Evolutionary conservation across 2,797 vertebrate species (phyloP).

Genomic region (Oreortyx pictus): DNA sequence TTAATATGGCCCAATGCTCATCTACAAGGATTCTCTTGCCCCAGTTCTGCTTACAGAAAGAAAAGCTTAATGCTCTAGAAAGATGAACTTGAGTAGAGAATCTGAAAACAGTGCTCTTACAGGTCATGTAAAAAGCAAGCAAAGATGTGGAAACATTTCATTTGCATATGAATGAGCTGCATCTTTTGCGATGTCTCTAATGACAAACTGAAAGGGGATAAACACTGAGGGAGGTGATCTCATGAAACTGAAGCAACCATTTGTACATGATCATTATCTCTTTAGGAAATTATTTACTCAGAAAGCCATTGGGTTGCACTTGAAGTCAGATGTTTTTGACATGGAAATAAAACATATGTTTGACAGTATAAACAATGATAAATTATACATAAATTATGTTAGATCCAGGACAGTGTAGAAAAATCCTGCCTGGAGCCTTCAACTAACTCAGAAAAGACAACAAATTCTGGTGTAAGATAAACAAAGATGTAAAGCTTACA

Average conservation of each 20-base stretch:
- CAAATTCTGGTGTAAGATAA: background rate
- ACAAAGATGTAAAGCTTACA: background rate
- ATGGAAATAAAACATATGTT: background rate
- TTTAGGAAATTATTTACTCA: background rate
- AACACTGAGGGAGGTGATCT: background rate
- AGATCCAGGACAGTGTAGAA: background rate
- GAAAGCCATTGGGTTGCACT: background rate
- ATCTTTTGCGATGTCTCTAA: background rate
- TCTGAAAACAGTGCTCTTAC: background rate
- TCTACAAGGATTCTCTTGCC: background rate
- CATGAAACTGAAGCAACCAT: background rate
- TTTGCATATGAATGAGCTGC: background rate
- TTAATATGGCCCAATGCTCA: background rate
- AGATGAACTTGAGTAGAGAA: background rate
- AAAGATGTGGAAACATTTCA: background rate
- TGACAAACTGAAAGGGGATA: constrained; percentile 2
- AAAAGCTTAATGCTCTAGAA: background rate
- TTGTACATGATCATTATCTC: background rate
- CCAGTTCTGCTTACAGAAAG: background rate
- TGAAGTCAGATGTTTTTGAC: background rate
- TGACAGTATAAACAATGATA: background rate
- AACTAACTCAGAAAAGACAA: background rate
- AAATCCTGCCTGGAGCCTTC: background rate
- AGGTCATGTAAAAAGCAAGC: background rate
- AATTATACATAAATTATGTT: background rate